A percentile compares a stretch with the other conserved stretches of the same genome.
These are phyloP conservation scores for Sphaerophoria taeniata DNA, from an alignment of 2,888 invertebrate species.

Conservation along the genomic window DNA sequence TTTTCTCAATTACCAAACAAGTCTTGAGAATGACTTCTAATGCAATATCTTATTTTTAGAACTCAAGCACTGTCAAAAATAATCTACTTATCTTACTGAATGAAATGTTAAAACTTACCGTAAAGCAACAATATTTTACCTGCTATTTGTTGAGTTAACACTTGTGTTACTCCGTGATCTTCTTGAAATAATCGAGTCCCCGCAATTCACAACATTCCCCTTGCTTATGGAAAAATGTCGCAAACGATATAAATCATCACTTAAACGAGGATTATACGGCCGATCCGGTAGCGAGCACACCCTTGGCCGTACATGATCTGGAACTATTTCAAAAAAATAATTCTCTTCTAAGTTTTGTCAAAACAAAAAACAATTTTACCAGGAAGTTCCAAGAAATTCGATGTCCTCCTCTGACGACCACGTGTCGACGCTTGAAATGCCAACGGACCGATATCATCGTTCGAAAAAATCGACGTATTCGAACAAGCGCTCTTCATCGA, in stretches of 20 bases:
- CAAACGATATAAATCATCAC: constrained; percentile 92
- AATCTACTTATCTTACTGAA: background rate
- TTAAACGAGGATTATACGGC: constrained; percentile 92
- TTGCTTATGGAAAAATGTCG: constrained; percentile 94
- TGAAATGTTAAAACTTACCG: background rate
- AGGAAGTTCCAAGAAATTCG: constrained; percentile 93
- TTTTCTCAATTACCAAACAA: no score
- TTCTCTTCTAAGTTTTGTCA: background rate
- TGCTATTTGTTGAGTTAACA: constrained; percentile 92
- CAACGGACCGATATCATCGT: constrained; percentile 91
- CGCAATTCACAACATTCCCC: constrained; percentile 94
- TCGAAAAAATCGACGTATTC: constrained; percentile 87
- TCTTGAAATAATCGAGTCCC: constrained; percentile 93
- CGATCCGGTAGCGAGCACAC: constrained; percentile 94
- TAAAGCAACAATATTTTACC: constrained; percentile 83
- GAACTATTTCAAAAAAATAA: constrained; percentile 84
- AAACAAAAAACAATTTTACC: constrained; percentile 83
- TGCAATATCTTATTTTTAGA: no score
- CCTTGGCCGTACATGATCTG: constrained; percentile 91
- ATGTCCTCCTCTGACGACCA: constrained; percentile 91
- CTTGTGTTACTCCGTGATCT: constrained; percentile 94
- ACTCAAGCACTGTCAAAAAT: background rate
- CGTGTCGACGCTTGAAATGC: constrained; percentile 91
- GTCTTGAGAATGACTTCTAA: no score
- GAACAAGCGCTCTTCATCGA: constrained; percentile 87